Evolutionary conservation across 1,140 invertebrate genomes (phyloP).

Genomic region (Cardiocondyla obscurior): DNA sequence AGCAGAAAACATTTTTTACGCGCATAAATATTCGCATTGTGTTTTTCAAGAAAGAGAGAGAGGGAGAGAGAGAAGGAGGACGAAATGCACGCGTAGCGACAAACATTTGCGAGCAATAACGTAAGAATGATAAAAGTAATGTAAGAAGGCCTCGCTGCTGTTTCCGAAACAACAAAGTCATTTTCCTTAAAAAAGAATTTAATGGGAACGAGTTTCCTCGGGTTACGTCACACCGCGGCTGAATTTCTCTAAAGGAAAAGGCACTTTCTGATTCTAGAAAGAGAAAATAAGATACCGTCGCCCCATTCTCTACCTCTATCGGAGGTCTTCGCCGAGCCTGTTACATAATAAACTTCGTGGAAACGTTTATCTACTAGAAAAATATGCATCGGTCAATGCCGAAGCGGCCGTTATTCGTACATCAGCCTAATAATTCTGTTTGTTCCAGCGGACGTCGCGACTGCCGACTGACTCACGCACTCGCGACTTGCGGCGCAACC

Average conservation of each 20-base stretch:
- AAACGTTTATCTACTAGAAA: conserved; percentile 37
- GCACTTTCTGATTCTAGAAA: not conserved
- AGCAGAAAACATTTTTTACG: not conserved
- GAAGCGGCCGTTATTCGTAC: conserved; percentile 32
- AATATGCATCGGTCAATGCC: conserved; percentile 46
- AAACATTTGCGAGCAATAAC: not conserved
- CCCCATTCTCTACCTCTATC: not conserved
- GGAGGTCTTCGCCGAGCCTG: not conserved
- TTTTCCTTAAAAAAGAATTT: not conserved
- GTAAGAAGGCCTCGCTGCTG: not conserved
- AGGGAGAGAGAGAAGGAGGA: no score
- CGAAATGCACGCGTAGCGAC: not conserved
- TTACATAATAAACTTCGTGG: conserved; percentile 31
- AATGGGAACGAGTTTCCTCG: not conserved
- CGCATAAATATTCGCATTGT: not conserved
- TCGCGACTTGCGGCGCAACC: conserved; percentile 52
- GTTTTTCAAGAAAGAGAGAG: not conserved
- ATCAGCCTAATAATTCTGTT: conserved; percentile 57
- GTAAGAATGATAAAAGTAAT: not conserved
- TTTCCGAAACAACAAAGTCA: not conserved
- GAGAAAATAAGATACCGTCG: not conserved
- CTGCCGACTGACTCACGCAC: conserved; percentile 33
- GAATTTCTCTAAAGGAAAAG: not conserved
- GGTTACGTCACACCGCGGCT: not conserved
- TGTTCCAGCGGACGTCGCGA: conserved; percentile 40